Conservation (phyloP, 2,888 invertebrate species). For the Pteria penguin region DNA sequence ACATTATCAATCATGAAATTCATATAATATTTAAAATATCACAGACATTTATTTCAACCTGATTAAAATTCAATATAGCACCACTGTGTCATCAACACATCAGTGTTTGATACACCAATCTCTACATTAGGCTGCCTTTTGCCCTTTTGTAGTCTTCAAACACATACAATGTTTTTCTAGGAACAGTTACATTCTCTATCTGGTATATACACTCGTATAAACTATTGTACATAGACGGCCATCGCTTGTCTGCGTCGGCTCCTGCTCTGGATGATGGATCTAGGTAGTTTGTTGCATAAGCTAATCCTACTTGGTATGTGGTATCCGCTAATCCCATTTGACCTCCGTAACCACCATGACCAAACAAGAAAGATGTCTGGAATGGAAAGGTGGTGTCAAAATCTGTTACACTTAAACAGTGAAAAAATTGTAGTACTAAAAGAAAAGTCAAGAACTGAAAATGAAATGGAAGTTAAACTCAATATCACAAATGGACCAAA, state of each 20-base stretch:
- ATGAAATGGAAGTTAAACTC: too few species aligned
- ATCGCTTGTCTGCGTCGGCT: constrained; percentile 54
- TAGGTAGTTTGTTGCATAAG: constrained; percentile 78
- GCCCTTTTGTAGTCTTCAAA: constrained; percentile 52
- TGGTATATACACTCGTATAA: constrained; percentile 64
- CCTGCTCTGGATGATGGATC: constrained; percentile 55
- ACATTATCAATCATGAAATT: too few species aligned
- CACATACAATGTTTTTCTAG: constrained; percentile 48
- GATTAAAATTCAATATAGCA: too few species aligned
- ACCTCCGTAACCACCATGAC: constrained; percentile 80
- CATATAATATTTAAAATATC: too few species aligned
- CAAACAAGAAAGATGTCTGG: constrained; percentile 71
- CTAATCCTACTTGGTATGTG: constrained; percentile 76
- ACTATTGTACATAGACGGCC: constrained; percentile 58
- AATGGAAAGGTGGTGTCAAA: constrained; percentile 27
- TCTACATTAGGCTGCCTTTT: constrained; percentile 14
- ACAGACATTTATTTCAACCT: too few species aligned
- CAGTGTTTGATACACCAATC: too few species aligned
- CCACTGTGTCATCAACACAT: too few species aligned
- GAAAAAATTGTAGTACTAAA: too few species aligned
- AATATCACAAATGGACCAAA: too few species aligned
- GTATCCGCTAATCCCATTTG: constrained; percentile 79
- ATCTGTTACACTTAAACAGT: too few species aligned
- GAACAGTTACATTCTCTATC: constrained; percentile 55
- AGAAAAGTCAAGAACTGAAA: too few species aligned